Base-by-base conservation (phyloP, 1,140 invertebrate species). In the Liolophura sinensis region DNA sequence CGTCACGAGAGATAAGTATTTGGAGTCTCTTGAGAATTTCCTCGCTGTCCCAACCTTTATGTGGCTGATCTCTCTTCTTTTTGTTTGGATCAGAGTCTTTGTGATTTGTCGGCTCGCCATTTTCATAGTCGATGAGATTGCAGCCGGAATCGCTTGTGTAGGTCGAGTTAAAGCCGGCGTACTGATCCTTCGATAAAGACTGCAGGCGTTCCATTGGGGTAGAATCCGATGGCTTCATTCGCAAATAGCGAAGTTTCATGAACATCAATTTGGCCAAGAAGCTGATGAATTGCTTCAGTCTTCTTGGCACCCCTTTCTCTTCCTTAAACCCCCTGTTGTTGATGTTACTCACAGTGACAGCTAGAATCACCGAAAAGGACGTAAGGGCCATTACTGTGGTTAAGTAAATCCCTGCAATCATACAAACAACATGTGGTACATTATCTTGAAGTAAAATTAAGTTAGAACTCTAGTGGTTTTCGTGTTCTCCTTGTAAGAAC, bases 331-430 rank as follows among this genome's bases (percentile, higher is more conserved):
- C 76, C 25, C 71, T 57, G 62, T 73, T 66, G 62, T 71, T 76
- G 58, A 78, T 78, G 65, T 78, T 78, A 65, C 73, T 75, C 47
- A 84, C 79, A 49, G 81, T 62, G 0, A 85, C 82, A 1, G 82
- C 84, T 49, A 84, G 68, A 24, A 84, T 74, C 31, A 84, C 82
- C 0, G 82, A 84, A 47, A 85, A 57, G 22, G 83, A 85, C 1
- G 82, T 84, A 66, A 83, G 72, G 4, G 78, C 75, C 83, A 85
- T 85, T 1, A 78, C 79, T 4, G 75, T 74, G 7, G 82, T 84
- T 62, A 85, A 69, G 62, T 84, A 85, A 24, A 85, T 82, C 18
- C 83, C 82, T 83, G 71, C 24, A 74, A 78, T 40, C 31, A 40
- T 40, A 40, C 31, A 40, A 40, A 5, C 31, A 40, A 9, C 31